Base-by-base conservation (phyloP, 2,888 invertebrate species). In the Zaprionus lineosus region DNA sequence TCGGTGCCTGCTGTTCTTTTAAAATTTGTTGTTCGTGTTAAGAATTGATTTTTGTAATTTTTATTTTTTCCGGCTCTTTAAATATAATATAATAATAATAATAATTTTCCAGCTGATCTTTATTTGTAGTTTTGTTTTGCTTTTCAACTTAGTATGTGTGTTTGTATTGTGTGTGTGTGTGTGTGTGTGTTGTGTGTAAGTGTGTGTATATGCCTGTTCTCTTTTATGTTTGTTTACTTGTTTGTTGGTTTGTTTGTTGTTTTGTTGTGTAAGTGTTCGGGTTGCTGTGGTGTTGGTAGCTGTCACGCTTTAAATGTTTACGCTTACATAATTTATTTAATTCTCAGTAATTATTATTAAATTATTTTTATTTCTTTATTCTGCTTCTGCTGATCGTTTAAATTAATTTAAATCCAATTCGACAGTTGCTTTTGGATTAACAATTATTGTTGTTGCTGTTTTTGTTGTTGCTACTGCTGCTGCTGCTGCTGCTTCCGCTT, bases 61-160 rank as follows among this genome's bases (percentile, higher is more conserved):
- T 78, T 78, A 76, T 78, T 78, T 84, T n/a, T 85, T 84, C 82
- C 75, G 79, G 82, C 79, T 86, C 77, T 82, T 86, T 86, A 84
- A 78, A 78, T 78, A 78, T 78, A 78, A 83, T 78, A 78, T 76
- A 76, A 83, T 78, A 78, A 78, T 76, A 81, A 77, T 82, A 78
- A 78, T 78, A 77, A 77, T 86, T 86, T 75, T 85, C 83, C 84
- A 86, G 79, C 83, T 77, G 78, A 72, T 77, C 61, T 83, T 78
- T 78, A 75, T 78, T 76, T 77, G 77, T 75, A 74, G 81, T 69
- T 81, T 66, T 65, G 59, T 64, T 66, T 62, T 33, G 64, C 77
- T 74, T 84, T 86, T 86, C 79, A 83, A 85, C 84, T 87, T 86
- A 86, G 84, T 79, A 82, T 77, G 76, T 76, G 34, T 61, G n/a